Percentiles rank a stretch among this genome's conserved stretches.
Evolutionary conservation across 2,797 vertebrate species (phyloP).

Genomic region (Hippoglossus hippoglossus): DNA sequence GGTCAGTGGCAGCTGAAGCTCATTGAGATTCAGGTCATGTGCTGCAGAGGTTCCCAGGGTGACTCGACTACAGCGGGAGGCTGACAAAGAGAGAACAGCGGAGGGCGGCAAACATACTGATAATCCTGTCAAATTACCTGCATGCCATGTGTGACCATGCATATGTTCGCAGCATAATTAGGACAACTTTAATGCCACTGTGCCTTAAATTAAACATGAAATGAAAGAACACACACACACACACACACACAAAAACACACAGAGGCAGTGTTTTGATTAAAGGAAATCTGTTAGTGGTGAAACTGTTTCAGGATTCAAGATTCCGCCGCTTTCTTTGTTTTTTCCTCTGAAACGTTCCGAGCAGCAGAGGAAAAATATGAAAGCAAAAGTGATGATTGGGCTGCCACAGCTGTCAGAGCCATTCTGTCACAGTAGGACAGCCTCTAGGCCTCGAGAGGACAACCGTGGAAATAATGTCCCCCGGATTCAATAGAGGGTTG

Average conservation of each 20-base stretch:
- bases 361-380: slow-evolving; percentile 39
- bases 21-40: slow-evolving; percentile 81
- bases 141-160: slow-evolving; percentile 43
- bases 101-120: slow-evolving; percentile 50
- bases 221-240: neutral
- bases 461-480: slow-evolving; percentile 70
- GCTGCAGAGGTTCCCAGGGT: slow-evolving; percentile 77
- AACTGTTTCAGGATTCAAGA: neutral
- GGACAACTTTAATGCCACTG: slow-evolving; percentile 22
- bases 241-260: no score
- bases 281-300: neutral
- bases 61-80: slow-evolving; percentile 69
- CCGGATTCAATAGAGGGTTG: slow-evolving; percentile 51
- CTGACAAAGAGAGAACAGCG: slow-evolving; percentile 63
- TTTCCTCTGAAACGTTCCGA: neutral
- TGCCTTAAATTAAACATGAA: neutral
- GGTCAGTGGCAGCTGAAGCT: slow-evolving; percentile 70
- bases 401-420: slow-evolving; percentile 76
- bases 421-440: slow-evolving; percentile 70
- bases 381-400: slow-evolving; percentile 55
- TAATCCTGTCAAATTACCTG: slow-evolving; percentile 69
- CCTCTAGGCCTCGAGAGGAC: slow-evolving; percentile 56
- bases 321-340: neutral
- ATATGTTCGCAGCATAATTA: slow-evolving; percentile 36
- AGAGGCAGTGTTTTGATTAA: neutral